Percentiles rank a stretch among this genome's conserved stretches.
Conservation (phyloP, 2,113 vertebrate genomes). For the Clarias gariepinus region DNA sequence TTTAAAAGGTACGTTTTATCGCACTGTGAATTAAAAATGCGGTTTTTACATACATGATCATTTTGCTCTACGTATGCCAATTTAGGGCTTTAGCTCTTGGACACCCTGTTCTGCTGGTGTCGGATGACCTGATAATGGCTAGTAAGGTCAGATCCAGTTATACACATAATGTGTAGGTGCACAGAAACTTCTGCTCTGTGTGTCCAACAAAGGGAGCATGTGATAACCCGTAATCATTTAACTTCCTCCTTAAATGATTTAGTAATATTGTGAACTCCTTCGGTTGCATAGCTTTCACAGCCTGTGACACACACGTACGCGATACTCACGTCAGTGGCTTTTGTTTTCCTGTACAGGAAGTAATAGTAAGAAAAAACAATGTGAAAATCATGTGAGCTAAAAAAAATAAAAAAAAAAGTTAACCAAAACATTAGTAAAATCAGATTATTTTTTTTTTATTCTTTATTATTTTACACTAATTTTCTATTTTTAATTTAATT, state of each 20-base stretch:
- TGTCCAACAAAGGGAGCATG: not conserved
- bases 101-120: not conserved
- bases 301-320: not conserved
- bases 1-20: not conserved
- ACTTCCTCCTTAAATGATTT: not conserved
- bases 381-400: conserved; percentile 25
- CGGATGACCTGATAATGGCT: not conserved
- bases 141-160: not conserved
- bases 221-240: not conserved
- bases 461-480: not conserved
- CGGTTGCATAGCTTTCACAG: not conserved
- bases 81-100: not conserved
- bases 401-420: not conserved
- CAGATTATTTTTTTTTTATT: too few relatives aligned
- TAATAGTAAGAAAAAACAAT: not conserved
- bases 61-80: not conserved
- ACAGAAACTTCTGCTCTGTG: not conserved
- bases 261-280: not conserved
- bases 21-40: not conserved
- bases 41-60: not conserved
- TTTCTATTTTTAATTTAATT: not conserved
- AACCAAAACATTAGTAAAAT: too few relatives aligned
- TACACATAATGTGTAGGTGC: not conserved
- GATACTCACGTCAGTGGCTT: not conserved
- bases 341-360: conserved; percentile 9